phyloP scores from a whole-genome alignment of 2,797 vertebrate species.

The Tympanoctomys barrerae region DNA sequence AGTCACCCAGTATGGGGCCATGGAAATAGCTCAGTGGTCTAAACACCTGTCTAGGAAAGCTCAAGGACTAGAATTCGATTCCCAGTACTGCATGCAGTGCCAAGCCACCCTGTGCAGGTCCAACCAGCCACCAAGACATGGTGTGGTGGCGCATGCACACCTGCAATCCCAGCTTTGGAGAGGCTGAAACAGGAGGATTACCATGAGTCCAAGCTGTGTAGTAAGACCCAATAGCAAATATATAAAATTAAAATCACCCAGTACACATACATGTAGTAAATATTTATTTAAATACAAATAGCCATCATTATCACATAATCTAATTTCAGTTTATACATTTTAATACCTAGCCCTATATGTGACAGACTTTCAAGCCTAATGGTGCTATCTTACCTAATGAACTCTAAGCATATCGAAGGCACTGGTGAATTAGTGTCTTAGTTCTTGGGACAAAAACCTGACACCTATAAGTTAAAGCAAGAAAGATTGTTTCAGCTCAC shows the following conservation, averaged over 20 bases:
- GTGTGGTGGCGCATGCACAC: too few species aligned
- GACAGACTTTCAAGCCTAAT: not conserved
- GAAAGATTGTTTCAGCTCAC: not conserved
- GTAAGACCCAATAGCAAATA: too few species aligned
- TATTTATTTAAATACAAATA: not conserved
- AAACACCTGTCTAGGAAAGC: too few species aligned
- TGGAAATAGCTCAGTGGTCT: too few species aligned
- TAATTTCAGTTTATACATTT: constrained; percentile 9
- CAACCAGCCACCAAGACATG: too few species aligned
- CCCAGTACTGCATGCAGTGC: too few species aligned
- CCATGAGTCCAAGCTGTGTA: too few species aligned
- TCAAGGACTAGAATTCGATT: too few species aligned
- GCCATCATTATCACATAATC: not conserved
- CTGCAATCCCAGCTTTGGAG: too few species aligned
- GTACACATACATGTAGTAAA: not conserved
- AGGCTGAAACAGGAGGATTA: too few species aligned
- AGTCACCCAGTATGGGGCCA: not conserved
- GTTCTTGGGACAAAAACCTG: not conserved
- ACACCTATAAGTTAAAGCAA: not conserved
- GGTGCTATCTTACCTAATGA: not conserved
- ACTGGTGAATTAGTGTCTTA: not conserved
- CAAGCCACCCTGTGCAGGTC: too few species aligned
- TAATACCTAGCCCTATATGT: not conserved
- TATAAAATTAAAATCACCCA: not conserved
- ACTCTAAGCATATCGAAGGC: not conserved